Base-by-base conservation (phyloP, 1,140 invertebrate genomes). In the Sycophila sp. region DNA sequence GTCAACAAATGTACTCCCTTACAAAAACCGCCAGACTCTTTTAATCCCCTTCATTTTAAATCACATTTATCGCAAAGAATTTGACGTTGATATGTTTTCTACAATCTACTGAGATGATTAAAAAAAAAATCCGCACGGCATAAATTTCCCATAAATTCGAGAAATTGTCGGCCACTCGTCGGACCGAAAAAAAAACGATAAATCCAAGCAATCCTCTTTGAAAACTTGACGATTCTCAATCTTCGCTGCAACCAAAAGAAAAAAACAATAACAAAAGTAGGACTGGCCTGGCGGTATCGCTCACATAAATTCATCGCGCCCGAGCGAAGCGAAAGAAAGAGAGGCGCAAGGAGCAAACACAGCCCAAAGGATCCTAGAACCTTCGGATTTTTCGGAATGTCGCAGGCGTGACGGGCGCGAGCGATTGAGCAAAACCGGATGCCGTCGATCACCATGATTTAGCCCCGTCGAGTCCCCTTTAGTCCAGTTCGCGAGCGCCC, bases 381-480 rank as follows among this genome's bases (percentile, higher is more conserved):
- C 11, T 40, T n/a, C 58, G 40, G 69, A 51, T 78, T 70, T 76
- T 77, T 72, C 69, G 73, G 76, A 78, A 82, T 80, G 78, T 81
- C 75, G 75, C 77, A 72, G 74, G 73, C 75, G 76, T 81, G 80
- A 81, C 77, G 75, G 22, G 42, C 71, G 53, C 55, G 76, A 47
- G 47, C 75, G 77, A 80, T 78, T 80, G 78, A 73, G 75, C 75
- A 76, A 80, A 58, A 69, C 79, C 76, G 79, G 80, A 82, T 81
- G 75, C 78, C 78, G 77, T 80, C 79, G 75, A 77, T 80, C 74
- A 75, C 72, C 71, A 76, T 80, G 77, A 82, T 81, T 81, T 81
- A 82, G 40, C 69, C 72, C 55, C 73, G 71, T 73, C 73, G 74
- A 69, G 71, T 78, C 74, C 73, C 65, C 71, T 75, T 74, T 77